phyloP scores from a whole-genome alignment of 1,140 invertebrate species.

The Procambarus virginalis region DNA sequence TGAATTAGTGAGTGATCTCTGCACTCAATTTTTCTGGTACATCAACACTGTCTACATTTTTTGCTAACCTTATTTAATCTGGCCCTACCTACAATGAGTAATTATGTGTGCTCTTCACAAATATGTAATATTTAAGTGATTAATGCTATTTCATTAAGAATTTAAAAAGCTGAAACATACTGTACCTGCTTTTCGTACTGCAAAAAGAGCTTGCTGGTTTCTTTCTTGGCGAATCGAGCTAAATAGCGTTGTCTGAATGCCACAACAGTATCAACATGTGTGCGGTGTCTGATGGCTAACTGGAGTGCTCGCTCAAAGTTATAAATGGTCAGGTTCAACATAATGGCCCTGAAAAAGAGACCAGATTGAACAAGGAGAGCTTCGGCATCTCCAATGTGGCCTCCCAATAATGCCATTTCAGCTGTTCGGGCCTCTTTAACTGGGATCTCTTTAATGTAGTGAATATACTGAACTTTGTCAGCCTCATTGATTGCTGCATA shows the following conservation, averaged over 20 bases:
- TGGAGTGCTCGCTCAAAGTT: constrained; percentile 93
- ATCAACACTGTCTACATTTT: no score
- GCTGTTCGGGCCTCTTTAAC: constrained; percentile 82
- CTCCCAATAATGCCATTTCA: constrained; percentile 86
- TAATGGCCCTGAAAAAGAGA: constrained; percentile 84
- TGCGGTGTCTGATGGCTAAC: constrained; percentile 86
- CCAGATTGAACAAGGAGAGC: constrained; percentile 86
- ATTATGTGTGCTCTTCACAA: not conserved
- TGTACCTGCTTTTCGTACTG: constrained; percentile 78
- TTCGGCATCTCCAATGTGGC: constrained; percentile 87
- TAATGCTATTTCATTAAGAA: not conserved
- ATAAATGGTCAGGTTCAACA: constrained; percentile 86
- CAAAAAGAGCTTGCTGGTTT: constrained; percentile 84
- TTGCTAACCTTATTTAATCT: no score
- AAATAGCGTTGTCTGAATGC: constrained; percentile 85
- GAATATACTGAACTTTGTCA: constrained; percentile 93
- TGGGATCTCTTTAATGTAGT: constrained; percentile 84
- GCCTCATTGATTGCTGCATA: constrained; percentile 93
- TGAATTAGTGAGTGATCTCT: no score
- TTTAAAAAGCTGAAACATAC: not conserved
- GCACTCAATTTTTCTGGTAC: no score
- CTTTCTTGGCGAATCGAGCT: constrained; percentile 82
- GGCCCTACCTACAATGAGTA: not conserved
- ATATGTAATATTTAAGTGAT: not conserved
- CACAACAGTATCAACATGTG: constrained; percentile 85